These are phyloP conservation scores for Salvelinus fontinalis DNA, from an alignment of 2,113 vertebrate genomes.

Conservation along the genomic window DNA sequence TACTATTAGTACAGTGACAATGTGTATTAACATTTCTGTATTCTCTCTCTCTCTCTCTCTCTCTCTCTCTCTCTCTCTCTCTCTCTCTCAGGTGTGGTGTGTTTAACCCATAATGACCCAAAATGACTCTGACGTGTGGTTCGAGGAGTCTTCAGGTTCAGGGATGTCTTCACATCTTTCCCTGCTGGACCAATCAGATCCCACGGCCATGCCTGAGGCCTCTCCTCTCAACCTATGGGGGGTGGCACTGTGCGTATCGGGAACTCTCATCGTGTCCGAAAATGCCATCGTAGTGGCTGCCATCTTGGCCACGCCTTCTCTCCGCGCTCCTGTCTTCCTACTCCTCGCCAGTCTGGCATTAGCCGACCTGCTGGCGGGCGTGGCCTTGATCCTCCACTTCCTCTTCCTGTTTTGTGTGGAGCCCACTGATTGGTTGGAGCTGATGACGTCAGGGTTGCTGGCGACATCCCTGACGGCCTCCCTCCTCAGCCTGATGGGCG, in stretches of 20 bases:
- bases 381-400: conserved; percentile 87
- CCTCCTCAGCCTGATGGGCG: conserved; percentile 86
- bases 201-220: conserved; percentile 56
- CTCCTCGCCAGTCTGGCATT: conserved; percentile 87
- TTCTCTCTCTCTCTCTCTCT: too few species aligned
- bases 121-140: conserved; percentile 65
- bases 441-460: conserved; percentile 86
- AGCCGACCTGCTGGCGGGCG: conserved; percentile 87
- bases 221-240: conserved; percentile 84
- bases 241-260: conserved; percentile 84
- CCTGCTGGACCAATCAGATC: conserved; percentile 46
- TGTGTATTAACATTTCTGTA: neutral
- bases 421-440: conserved; percentile 71
- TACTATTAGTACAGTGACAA: neutral
- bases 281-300: conserved; percentile 89
- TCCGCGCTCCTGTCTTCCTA: conserved; percentile 88
- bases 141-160: conserved; percentile 69
- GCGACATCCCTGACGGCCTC: conserved; percentile 89
- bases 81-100: neutral
- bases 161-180: conserved; percentile 59
- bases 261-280: conserved; percentile 89
- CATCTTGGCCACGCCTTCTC: conserved; percentile 82
- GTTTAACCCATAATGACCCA: conserved; percentile 58
- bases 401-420: conserved; percentile 82
- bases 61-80: too few species aligned